Percentiles rank a stretch among this genome's conserved stretches.
phyloP scores from a whole-genome alignment of 2,113 vertebrate species.

The Balaeniceps rex region DNA sequence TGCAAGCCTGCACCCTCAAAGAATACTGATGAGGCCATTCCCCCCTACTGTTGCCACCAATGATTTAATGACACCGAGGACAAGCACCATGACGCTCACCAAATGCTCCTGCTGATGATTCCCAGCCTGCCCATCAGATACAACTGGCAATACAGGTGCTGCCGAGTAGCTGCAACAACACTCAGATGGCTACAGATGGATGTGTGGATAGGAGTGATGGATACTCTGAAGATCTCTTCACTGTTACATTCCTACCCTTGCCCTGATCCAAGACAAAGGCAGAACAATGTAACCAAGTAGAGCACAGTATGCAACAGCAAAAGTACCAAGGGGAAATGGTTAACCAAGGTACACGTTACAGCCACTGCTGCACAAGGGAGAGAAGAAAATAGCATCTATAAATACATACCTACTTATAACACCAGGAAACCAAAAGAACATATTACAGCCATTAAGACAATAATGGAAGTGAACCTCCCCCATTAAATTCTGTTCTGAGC shows the following conservation, averaged over 20 bases:
- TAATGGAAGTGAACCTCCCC: background rate
- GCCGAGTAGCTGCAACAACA: background rate
- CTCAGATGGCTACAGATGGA: background rate
- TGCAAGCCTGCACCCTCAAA: background rate
- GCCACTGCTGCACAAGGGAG: rapidly evolving
- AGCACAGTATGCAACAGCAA: rapidly evolving
- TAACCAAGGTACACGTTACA: background rate
- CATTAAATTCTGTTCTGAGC: background rate
- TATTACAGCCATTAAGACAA: background rate
- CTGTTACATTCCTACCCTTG: background rate
- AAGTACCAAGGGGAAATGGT: background rate
- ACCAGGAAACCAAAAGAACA: background rate
- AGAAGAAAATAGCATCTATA: background rate
- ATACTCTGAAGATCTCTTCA: background rate
- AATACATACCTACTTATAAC: background rate
- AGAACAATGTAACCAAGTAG: background rate
- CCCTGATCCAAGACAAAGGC: background rate
- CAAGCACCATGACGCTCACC: background rate
- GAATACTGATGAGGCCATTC: background rate
- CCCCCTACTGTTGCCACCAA: background rate
- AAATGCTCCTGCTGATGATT: background rate
- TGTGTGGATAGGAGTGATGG: rapidly evolving
- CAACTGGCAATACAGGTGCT: background rate
- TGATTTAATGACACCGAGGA: background rate
- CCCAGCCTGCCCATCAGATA: background rate